Evolutionary conservation across 2,113 vertebrate genomes (phyloP), one percentile per base, ranked within the genome.

Genomic region (Haemorhous mexicanus): DNA sequence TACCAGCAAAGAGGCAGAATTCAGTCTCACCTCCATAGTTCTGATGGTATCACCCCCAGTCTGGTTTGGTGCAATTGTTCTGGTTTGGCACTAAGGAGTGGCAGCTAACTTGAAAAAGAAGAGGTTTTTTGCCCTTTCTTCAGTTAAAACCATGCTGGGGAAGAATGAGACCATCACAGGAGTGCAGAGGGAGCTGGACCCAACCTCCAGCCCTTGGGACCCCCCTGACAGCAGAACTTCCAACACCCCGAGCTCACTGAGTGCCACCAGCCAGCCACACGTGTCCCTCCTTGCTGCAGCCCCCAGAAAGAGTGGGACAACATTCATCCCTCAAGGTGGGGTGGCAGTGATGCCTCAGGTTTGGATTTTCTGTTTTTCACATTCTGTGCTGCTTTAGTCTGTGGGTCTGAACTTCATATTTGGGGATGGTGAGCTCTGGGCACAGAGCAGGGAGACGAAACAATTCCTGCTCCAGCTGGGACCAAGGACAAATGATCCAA

Each of bases 221-320:
- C 24, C 47, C 16, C 3, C 33, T 3, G 16, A 2, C 3, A 32
- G 7, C 46, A 59, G 46, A 12, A 5, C 7, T 11, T 6, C 1
- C 1, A 68, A 14, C 35, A 21, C 1, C 1, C 10, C 21, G 1
- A 61, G 46, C 12, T 53, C 41, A 0, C 0, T 2, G 0, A 2
- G 41, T 14, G 50, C 28, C 19, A 2, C 21, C 56, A 16, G 9
- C 4, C 53, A 22, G n/a, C 28, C 21, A 2, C 1, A 2, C 4
- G 0, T 0, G 0, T 5, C 58, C 46, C 55, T 2, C 2, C 16
- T 2, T 20, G 41, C 72, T 62, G 78, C 41, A 3, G 14, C 37
- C 61, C 18, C 61, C 39, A 3, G 4, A 55, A 67, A 6, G 4
- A 26, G 23, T 0, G 4, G 70, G 56, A 37, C 41, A 27, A 1